Evolutionary conservation across 2,113 vertebrate species (phyloP).

Genomic region (Riparia riparia): DNA sequence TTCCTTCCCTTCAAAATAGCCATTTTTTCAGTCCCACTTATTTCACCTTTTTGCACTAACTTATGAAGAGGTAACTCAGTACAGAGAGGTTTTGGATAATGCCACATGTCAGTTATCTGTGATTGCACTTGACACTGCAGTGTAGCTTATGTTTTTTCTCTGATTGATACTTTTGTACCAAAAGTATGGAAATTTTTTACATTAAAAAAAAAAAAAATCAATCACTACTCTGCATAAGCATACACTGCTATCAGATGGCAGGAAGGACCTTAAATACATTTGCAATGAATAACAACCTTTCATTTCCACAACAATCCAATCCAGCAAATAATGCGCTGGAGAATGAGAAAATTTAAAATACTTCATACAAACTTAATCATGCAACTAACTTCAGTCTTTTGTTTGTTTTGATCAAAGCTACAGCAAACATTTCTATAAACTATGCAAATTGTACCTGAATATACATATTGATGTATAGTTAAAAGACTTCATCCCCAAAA

Average conservation of each 20-base stretch:
- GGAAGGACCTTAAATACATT: background rate
- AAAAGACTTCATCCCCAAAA: background rate
- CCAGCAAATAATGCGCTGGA: background rate
- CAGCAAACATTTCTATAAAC: background rate
- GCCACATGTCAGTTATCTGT: accelerated
- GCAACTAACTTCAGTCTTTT: background rate
- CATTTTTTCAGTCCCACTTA: background rate
- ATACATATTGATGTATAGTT: background rate
- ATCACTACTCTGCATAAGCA: background rate
- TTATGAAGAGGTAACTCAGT: background rate
- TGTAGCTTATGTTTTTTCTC: background rate
- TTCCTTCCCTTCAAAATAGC: background rate
- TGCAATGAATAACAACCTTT: background rate
- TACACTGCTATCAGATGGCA: background rate
- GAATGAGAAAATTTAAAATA: background rate
- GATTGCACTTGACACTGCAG: background rate
- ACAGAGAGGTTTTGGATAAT: background rate
- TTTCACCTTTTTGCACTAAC: background rate
- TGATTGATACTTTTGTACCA: background rate
- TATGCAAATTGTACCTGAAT: accelerated
- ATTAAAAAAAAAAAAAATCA: background rate
- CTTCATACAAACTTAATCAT: background rate
- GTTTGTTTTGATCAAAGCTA: background rate
- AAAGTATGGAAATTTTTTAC: background rate
- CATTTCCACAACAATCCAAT: background rate